Percentiles rank a stretch among this genome's conserved stretches.
Conservation (phyloP, 2,797 vertebrate species). For the Pipistrellus nathusii region DNA sequence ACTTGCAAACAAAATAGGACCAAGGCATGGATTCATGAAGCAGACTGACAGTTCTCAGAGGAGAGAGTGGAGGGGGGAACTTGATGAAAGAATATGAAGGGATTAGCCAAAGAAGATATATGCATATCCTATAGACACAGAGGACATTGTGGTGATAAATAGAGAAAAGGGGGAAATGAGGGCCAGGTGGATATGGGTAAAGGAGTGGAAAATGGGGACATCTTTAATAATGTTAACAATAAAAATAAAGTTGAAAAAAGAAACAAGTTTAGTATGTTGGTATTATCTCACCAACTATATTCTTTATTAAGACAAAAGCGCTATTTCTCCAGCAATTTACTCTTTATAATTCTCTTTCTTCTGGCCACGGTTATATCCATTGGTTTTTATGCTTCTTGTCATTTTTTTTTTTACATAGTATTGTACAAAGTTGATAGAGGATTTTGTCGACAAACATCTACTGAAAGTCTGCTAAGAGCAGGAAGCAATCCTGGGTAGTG, state of each 20-base stretch:
- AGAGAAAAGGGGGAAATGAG: background rate
- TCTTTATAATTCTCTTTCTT: constrained; percentile 49
- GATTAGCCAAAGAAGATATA: background rate
- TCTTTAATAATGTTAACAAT: constrained; percentile 17
- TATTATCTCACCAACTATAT: constrained; percentile 6
- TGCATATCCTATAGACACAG: background rate
- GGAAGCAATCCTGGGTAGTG: constrained; percentile 24
- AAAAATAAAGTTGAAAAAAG: background rate
- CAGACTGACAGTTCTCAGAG: background rate
- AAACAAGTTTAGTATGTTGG: constrained; percentile 33
- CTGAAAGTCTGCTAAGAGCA: constrained; percentile 15
- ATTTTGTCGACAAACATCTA: constrained; percentile 42
- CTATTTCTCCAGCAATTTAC: constrained; percentile 8
- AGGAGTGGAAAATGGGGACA: background rate
- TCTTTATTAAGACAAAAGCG: constrained; percentile 57
- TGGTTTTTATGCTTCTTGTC: background rate
- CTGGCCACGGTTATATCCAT: background rate
- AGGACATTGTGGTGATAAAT: background rate
- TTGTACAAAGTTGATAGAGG: constrained; percentile 28
- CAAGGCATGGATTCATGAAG: background rate
- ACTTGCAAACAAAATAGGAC: background rate
- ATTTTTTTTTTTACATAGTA: constrained; percentile 52
- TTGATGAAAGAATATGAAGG: background rate
- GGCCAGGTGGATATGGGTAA: background rate
- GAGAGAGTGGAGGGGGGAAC: too few relatives aligned